Evolutionary conservation across 1,140 invertebrate genomes (phyloP).

Genomic region (Luehdorfia chinensis): DNA sequence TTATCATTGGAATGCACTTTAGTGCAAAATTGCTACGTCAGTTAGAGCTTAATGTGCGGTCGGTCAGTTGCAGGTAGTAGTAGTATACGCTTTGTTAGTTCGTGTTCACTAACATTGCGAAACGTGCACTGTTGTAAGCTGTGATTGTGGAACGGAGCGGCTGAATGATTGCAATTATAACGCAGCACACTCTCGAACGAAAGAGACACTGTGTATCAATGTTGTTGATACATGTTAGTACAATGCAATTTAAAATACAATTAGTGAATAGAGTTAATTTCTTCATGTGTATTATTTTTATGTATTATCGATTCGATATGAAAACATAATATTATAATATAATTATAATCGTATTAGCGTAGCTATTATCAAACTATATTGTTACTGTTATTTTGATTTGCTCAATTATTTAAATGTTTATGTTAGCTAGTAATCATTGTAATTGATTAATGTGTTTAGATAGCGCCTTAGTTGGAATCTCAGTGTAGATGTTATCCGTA

Average conservation of each 20-base stretch:
- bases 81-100: slow-evolving; percentile 34
- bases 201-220: slow-evolving; percentile 31
- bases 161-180: too few relatives aligned
- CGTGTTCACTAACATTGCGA: background rate
- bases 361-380: slow-evolving; percentile 51
- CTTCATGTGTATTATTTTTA: slow-evolving; percentile 53
- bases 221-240: slow-evolving; percentile 58
- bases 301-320: slow-evolving; percentile 47
- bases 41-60: slow-evolving; percentile 24
- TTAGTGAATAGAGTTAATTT: slow-evolving; percentile 41
- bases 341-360: slow-evolving; percentile 55
- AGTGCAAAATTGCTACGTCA: slow-evolving; percentile 56
- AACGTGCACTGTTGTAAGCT: too few relatives aligned
- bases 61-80: slow-evolving; percentile 27
- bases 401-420: slow-evolving; percentile 71
- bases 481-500: slow-evolving; percentile 15
- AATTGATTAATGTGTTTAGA: slow-evolving; percentile 48
- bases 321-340: slow-evolving; percentile 37
- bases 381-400: slow-evolving; percentile 75
- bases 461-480: slow-evolving; percentile 17
- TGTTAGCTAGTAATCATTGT: slow-evolving; percentile 55
- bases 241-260: slow-evolving; percentile 57
- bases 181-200: too few relatives aligned
- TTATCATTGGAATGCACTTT: slow-evolving; percentile 60
- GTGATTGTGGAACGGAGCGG: too few relatives aligned